Conservation (phyloP, 2,888 invertebrate genomes). For the Alitta virens region DNA sequence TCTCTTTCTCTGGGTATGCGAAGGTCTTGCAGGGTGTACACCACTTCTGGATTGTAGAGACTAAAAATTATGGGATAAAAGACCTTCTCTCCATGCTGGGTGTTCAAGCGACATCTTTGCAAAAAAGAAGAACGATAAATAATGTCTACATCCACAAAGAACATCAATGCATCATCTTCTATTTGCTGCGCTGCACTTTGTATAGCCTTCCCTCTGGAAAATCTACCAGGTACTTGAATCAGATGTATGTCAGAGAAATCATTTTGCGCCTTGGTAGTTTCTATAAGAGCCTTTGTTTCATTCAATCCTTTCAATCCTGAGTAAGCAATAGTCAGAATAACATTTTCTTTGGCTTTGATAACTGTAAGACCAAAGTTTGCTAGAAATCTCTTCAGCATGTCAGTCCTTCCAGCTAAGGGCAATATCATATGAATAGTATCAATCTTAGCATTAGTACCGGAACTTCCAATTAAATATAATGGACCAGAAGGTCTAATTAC, state of each 20-base stretch:
- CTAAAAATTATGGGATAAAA: not conserved
- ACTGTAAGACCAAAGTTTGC: not conserved
- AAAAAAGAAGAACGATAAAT: not conserved
- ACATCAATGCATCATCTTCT: not conserved
- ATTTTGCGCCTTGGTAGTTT: not conserved
- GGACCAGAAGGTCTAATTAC: not conserved
- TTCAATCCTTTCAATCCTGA: not conserved
- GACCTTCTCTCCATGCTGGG: not conserved
- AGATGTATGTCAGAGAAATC: not conserved
- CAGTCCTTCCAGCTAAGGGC: not conserved
- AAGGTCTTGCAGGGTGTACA: not conserved
- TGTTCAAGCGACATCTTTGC: not conserved
- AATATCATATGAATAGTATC: not conserved
- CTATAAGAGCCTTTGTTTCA: not conserved
- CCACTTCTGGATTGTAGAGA: not conserved
- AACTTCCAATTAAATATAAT: not conserved
- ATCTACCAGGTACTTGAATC: not conserved
- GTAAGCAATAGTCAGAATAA: not conserved
- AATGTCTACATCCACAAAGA: not conserved
- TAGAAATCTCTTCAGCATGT: not conserved
- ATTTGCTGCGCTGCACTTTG: not conserved
- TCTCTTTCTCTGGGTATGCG: not conserved
- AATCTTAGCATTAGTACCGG: not conserved
- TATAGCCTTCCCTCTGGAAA: not conserved
- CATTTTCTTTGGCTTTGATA: not conserved